Conservation (phyloP, 2,113 vertebrate genomes). For the Neopipo cinnamomea region DNA sequence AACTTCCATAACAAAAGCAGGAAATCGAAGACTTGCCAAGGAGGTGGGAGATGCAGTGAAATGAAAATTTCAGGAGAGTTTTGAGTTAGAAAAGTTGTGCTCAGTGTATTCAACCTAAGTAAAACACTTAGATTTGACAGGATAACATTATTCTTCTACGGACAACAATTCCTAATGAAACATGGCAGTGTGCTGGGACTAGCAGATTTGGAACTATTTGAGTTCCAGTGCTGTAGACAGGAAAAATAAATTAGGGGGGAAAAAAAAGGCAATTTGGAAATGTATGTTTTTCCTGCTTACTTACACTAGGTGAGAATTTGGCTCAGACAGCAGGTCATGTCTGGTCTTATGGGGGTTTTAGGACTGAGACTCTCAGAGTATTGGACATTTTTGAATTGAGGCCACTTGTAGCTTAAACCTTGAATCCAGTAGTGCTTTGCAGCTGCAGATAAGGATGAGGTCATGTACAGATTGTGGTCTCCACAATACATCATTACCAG, state of each 20-base stretch:
- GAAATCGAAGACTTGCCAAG: background rate
- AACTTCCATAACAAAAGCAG: background rate
- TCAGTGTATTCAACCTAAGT: background rate
- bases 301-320: slow-evolving; percentile 37
- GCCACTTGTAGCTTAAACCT: slow-evolving; percentile 2
- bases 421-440: slow-evolving; percentile 39
- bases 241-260: background rate
- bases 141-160: background rate
- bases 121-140: background rate
- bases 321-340: slow-evolving; percentile 15
- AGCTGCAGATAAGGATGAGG: slow-evolving; percentile 64
- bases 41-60: background rate
- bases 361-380: background rate
- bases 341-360: background rate
- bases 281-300: background rate
- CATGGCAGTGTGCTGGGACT: slow-evolving; percentile 2
- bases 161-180: background rate
- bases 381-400: slow-evolving; percentile 24
- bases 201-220: background rate
- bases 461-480: slow-evolving; percentile 35
- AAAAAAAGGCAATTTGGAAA: background rate
- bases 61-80: background rate
- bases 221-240: background rate
- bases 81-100: background rate
- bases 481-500: slow-evolving; percentile 41